Conservation (phyloP, 2,113 vertebrate species). For the Euleptes europaea region DNA sequence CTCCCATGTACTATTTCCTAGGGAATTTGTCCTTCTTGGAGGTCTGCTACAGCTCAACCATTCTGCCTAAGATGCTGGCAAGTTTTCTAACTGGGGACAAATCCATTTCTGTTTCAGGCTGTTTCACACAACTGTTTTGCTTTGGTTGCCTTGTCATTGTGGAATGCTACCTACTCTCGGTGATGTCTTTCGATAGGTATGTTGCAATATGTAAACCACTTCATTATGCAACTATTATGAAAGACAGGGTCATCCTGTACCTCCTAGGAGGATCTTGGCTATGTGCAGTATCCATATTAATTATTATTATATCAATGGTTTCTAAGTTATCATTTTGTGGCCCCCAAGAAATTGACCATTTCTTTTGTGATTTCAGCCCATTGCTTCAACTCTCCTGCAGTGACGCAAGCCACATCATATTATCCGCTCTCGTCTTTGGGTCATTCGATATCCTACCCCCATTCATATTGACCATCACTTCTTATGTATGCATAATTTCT, state of each 20-base stretch:
- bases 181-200: conserved; percentile 53
- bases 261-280: not conserved
- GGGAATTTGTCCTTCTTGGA: conserved; percentile 6
- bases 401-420: not conserved
- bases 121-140: not conserved
- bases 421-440: not conserved
- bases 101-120: not conserved
- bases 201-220: conserved; percentile 47
- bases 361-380: conserved; percentile 40
- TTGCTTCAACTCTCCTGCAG: not conserved
- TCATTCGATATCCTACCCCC: not conserved
- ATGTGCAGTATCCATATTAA: conserved; percentile 37
- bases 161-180: conserved; percentile 51
- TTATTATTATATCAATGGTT: conserved; percentile 25
- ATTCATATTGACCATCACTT: not conserved
- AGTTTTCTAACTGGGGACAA: not conserved
- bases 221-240: conserved; percentile 33
- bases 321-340: conserved; percentile 48
- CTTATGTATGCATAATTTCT: conserved; percentile 5
- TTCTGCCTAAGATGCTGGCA: not conserved
- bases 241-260: not conserved
- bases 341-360: conserved; percentile 50
- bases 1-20: conserved; percentile 57
- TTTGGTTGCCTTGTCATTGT: conserved; percentile 26
- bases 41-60: not conserved